Evolutionary conservation across 2,888 invertebrate species (phyloP).

Genomic region (Ormyrus thymus): DNA sequence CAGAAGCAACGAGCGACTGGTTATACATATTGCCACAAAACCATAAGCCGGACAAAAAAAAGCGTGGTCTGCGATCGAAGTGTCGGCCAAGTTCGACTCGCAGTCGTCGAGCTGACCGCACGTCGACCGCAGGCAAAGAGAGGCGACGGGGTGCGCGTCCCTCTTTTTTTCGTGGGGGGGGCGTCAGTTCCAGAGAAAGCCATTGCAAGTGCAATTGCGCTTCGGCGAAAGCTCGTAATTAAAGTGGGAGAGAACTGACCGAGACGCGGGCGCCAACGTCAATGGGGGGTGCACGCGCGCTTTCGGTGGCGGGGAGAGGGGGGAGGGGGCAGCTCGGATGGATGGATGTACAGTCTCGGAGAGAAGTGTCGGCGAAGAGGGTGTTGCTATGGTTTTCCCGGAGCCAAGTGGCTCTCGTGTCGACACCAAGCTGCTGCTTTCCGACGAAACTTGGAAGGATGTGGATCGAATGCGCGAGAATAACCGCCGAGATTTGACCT

Average conservation of each 20-base stretch:
- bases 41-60: not conserved
- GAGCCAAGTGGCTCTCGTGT: too few species aligned
- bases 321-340: constrained; percentile 2
- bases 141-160: not conserved
- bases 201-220: constrained; percentile 59
- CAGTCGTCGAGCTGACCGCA: constrained; percentile 22
- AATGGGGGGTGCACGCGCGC: constrained; percentile 2
- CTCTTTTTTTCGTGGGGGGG: not conserved
- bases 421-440: too few species aligned
- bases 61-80: not conserved
- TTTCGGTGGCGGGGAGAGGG: not conserved
- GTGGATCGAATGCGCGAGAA: too few species aligned
- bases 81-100: not conserved
- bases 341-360: constrained; percentile 32
- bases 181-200: constrained; percentile 49
- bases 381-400: not conserved
- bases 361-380: constrained; percentile 12
- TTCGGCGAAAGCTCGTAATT: constrained; percentile 60
- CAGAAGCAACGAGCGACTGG: not conserved
- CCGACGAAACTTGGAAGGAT: too few species aligned
- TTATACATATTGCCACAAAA: too few species aligned
- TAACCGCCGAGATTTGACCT: too few species aligned
- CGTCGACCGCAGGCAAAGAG: constrained; percentile 15
- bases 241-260: constrained; percentile 45
- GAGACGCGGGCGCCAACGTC: constrained; percentile 14